Base-by-base conservation (phyloP, 2,797 vertebrate genomes). In the Tapirus indicus region DNA sequence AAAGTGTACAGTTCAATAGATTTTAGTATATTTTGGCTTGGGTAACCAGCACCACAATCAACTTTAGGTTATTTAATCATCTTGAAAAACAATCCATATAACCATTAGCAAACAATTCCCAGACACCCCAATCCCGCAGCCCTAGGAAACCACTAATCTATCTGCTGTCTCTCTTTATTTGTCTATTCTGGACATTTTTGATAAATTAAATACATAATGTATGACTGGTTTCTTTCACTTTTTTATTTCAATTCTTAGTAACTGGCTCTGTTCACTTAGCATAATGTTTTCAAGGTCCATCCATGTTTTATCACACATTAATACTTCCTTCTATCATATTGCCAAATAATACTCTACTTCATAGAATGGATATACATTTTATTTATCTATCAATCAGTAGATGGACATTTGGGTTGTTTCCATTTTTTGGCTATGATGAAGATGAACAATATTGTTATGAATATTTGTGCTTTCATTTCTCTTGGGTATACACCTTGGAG, bases 51-150 rank as follows among this genome's bases (percentile, higher is more conserved):
- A n/a, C 4, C 18, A 80, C 29, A 86, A 72, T 72, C 18, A 66
- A 41, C 38, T 85, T 90, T 32, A 79, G 7, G 60, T 47, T 9
- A 54, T 25, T 84, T 89, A 90, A 64, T 20, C 10, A 64, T 71
- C 16, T 85, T 62, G 44, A 85, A 56, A 58, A 71, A 78, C 32
- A 85, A 62, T 52, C 7, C 21, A 41, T n/a, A 1, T 5, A 18
- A 0, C 6, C 71, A 25, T 71, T 64, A 32, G 1, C 21, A 85
- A 32, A 82, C 23, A 69, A 0, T 82, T 79, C 7, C 58, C 13
- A 41, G 54, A 47, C 0, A 0, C 6, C 11, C 6, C 32, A 79
- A 13, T 0, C 3, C 6, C 13, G 20, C 44, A 38, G 16, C 32
- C 44, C 44, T 38, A 44, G 11, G 27, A 90, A 44, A 38, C 7